Conservation (phyloP, 2,888 invertebrate genomes). For the Horisme vitalbata region DNA sequence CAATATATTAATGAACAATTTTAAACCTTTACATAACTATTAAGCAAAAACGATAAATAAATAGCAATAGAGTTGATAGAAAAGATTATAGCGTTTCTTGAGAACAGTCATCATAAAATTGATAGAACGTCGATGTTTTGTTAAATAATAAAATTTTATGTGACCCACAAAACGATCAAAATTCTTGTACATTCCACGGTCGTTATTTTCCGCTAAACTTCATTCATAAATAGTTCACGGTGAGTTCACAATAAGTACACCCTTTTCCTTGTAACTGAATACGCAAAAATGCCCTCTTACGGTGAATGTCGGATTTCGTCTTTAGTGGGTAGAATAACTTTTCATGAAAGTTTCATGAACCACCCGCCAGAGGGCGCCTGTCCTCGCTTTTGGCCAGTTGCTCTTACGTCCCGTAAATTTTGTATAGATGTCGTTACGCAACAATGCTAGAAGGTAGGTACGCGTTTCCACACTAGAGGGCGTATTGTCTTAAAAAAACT, state of each 20-base stretch:
- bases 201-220: conserved; percentile 36
- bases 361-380: too few relatives aligned
- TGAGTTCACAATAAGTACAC: too few relatives aligned
- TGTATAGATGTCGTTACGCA: too few relatives aligned
- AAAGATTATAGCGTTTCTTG: not conserved
- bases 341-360: too few relatives aligned
- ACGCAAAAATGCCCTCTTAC: conserved; percentile 8
- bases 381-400: too few relatives aligned
- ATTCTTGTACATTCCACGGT: conserved; percentile 30
- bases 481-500: too few relatives aligned
- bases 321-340: too few relatives aligned
- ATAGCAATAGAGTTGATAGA: not conserved
- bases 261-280: conserved; percentile 7
- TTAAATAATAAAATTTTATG: conserved; percentile 40
- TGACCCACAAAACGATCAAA: conserved; percentile 38
- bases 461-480: too few relatives aligned
- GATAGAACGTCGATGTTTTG: conserved; percentile 35
- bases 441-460: too few relatives aligned
- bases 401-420: too few relatives aligned
- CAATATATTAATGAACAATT: too few relatives aligned
- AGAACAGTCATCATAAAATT: conserved; percentile 34
- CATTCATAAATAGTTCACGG: conserved; percentile 26
- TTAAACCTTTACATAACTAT: not conserved
- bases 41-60: conserved; percentile 2
- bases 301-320: too few relatives aligned